Conservation (phyloP, 1,140 invertebrate genomes). For the Scaptomyza montana region DNA sequence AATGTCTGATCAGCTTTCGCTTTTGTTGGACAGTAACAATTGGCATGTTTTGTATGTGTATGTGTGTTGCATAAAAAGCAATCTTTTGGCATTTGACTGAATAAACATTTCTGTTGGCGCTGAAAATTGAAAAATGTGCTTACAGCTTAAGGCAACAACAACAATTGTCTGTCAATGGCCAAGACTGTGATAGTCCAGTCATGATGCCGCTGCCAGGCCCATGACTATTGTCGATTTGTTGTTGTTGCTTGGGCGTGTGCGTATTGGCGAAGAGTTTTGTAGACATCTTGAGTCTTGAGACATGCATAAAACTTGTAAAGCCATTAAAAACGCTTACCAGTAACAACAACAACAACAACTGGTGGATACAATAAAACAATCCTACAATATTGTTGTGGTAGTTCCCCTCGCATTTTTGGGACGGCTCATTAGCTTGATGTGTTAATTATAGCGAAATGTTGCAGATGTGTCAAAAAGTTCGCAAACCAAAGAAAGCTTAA, state of each 20-base stretch:
- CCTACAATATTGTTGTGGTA: conserved; percentile 57
- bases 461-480: conserved; percentile 44
- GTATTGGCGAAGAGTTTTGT: conserved; percentile 51
- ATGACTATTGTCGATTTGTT: conserved; percentile 52
- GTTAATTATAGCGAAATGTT: conserved; percentile 73
- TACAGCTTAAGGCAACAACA: conserved; percentile 67
- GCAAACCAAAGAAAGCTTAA: conserved; percentile 7
- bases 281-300: conserved; percentile 19
- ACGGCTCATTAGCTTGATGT: conserved; percentile 54
- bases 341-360: conserved; percentile 18
- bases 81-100: conserved; percentile 51
- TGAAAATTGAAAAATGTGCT: conserved; percentile 73
- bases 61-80: conserved; percentile 65
- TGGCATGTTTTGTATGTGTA: conserved; percentile 26
- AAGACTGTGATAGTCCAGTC: conserved; percentile 53
- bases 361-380: conserved; percentile 28
- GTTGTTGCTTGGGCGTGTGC: conserved; percentile 64
- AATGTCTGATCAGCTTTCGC: conserved; percentile 59
- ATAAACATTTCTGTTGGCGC: conserved; percentile 61
- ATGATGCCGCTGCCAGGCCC: conserved; percentile 63
- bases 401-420: conserved; percentile 40
- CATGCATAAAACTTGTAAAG: conserved; percentile 67
- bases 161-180: conserved; percentile 49
- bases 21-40: conserved; percentile 54
- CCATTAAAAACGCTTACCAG: conserved; percentile 54